A percentile compares a stretch with the other conserved stretches of the same genome.
Evolutionary conservation across 64 coral and sea anemone species (phyloP).

Genomic region (Actinia equina): DNA sequence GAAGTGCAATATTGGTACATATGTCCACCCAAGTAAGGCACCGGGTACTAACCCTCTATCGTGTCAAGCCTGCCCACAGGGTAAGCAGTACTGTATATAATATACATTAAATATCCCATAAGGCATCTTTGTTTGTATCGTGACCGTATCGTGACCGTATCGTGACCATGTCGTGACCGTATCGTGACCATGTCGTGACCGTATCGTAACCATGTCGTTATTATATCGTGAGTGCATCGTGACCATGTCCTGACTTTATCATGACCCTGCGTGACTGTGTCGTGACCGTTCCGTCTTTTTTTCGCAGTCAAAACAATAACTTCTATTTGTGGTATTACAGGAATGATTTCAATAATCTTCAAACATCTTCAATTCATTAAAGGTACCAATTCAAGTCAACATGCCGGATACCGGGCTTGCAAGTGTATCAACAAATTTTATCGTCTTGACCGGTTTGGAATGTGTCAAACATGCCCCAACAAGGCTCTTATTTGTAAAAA

Average conservation of each 20-base stretch:
- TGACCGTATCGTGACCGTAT: no score
- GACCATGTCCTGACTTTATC: no score
- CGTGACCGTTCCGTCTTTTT: no score
- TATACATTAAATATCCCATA: no score
- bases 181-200: no score
- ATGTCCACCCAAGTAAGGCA: not conserved
- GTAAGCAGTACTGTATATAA: not conserved
- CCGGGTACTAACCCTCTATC: not conserved
- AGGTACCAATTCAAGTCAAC: slow-evolving; percentile 23
- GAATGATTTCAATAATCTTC: not conserved
- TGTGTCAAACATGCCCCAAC: slow-evolving; percentile 21
- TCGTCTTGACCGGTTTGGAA: slow-evolving; percentile 45
- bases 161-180: no score
- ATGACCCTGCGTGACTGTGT: no score
- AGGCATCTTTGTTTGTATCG: no score
- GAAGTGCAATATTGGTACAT: slow-evolving; percentile 12
- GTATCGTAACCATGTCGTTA: no score
- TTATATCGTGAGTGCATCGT: no score
- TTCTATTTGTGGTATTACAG: not conserved
- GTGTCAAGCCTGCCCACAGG: slow-evolving; percentile 16
- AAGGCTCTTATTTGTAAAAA: slow-evolving; percentile 10
- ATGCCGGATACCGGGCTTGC: slow-evolving; percentile 46
- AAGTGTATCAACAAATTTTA: slow-evolving; percentile 48
- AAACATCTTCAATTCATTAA: not conserved
- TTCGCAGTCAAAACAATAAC: not conserved